Evolutionary conservation across 1,140 invertebrate genomes (phyloP), one percentile per base, ranked within the genome.

Genomic region (Brachionus paranguensis): DNA sequence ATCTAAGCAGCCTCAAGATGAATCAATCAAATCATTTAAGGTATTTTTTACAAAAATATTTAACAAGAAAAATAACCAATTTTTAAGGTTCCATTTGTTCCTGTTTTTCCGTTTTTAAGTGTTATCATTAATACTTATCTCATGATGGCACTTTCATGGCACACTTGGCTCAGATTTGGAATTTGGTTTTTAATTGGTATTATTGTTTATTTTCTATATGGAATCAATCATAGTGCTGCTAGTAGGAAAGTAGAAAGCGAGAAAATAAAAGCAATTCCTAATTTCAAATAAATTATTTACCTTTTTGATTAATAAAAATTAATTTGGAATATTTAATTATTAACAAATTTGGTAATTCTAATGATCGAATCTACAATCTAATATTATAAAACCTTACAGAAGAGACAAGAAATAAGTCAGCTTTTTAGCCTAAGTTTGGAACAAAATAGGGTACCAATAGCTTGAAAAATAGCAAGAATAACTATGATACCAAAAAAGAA

Each of bases 121-220:
- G 93, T 96, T 79, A 92, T 95, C 60, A 92, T 94, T 84, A 97
- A 97, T 89, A 88, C 95, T 50, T 94, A 94, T 88, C 90, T 97
- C 29, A 96, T 96, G 94, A 91, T 95, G 86, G 93, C 95, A 89
- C 90, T 97, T 78, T 93, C 94, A 86, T 87, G 91, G 37, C 91
- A 92, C 85, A 96, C 95, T 1, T 96, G 95, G 95, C 91, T 95
- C 64, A 91, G 94, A 86, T 94, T 96, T 88, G 91, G 90, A 17
- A 91, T 94, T 43, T 96, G 95, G 94, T 91, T 98, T 93, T 12
- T 84, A 10, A 50, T 84, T 20, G 78, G 78, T 20, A 64, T 81
- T 20, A 17, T 60, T 68, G 78, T 81, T 24, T 81, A 81, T 81
- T 81, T 81, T 37, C 20, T 41, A 14, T 81, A 81, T 45, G 78